Evolutionary conservation across 1,140 invertebrate genomes (phyloP).

Genomic region (Meloidogyne chitwoodi): DNA sequence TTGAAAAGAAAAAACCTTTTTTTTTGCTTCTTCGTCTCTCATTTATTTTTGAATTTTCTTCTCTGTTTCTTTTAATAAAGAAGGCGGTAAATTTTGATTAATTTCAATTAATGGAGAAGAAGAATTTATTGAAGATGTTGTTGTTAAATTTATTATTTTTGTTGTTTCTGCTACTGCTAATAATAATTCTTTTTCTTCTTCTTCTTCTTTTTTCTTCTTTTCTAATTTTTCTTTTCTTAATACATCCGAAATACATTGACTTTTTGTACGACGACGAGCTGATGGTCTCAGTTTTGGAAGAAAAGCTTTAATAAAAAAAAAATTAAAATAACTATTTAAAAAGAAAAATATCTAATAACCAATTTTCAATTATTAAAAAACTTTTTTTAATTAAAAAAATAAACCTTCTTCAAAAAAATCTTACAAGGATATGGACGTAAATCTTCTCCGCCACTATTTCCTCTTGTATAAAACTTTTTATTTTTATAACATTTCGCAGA

Average conservation of each 20-base stretch:
- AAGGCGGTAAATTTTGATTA: background rate
- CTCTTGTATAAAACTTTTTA: background rate
- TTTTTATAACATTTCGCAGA: constrained; percentile 20
- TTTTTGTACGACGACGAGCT: constrained; percentile 23
- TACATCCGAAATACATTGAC: constrained; percentile 15
- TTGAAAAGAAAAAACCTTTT: no score
- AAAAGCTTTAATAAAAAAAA: constrained; percentile 8
- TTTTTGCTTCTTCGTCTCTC: background rate
- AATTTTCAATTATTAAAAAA: no score
- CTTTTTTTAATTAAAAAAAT: no score
- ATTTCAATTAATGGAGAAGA: background rate
- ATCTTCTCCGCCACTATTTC: constrained; percentile 2
- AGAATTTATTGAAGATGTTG: background rate
- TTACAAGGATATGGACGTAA: constrained; percentile 30
- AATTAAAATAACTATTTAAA: no score
- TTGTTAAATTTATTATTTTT: background rate
- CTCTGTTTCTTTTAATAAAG: background rate
- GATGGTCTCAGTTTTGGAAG: constrained; percentile 11
- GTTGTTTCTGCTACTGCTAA: background rate
- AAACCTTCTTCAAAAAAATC: no score
- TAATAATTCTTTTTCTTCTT: background rate
- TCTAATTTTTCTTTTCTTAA: background rate
- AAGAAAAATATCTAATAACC: no score
- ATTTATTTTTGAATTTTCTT: background rate
- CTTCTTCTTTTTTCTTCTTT: background rate